Evolutionary conservation across 2,888 invertebrate genomes (phyloP).

Genomic region (Carabus problematicus): DNA sequence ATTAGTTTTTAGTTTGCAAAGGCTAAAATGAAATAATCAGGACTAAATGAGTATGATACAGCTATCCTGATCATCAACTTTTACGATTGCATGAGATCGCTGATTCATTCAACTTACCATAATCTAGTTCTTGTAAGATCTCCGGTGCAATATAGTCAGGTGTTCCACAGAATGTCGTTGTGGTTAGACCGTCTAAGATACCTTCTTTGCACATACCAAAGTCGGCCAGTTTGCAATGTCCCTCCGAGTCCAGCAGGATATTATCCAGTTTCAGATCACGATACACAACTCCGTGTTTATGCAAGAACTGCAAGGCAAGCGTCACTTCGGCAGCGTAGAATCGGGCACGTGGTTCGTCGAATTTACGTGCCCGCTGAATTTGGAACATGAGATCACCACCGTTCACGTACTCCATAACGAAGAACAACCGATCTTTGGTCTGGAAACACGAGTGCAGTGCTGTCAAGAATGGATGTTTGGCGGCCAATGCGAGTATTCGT

Average conservation of each 20-base stretch:
- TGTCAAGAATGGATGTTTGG: constrained; percentile 96
- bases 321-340: constrained; percentile 99
- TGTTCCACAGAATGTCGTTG: constrained; percentile 98
- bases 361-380: constrained; percentile 97
- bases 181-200: constrained; percentile 84
- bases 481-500: constrained; percentile 94
- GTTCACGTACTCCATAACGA: constrained; percentile 99
- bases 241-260: constrained; percentile 94
- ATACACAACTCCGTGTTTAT: constrained; percentile 96
- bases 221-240: constrained; percentile 93
- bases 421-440: constrained; percentile 87
- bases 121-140: constrained; percentile 53
- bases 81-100: background rate
- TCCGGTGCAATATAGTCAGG: constrained; percentile 99
- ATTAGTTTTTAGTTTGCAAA: too few species aligned
- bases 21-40: too few species aligned
- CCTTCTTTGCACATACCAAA: constrained; percentile 96
- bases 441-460: constrained; percentile 98
- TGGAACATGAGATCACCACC: constrained; percentile 99
- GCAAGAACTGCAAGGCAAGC: constrained; percentile 95
- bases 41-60: too few species aligned
- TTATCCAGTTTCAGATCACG: constrained; percentile 99
- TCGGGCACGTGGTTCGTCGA: constrained; percentile 93
- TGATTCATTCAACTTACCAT: constrained; percentile 20
- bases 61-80: too few species aligned